Evolutionary conservation across 2,113 vertebrate genomes (phyloP).

Genomic region (Calyptommatus sinebrachiatus): DNA sequence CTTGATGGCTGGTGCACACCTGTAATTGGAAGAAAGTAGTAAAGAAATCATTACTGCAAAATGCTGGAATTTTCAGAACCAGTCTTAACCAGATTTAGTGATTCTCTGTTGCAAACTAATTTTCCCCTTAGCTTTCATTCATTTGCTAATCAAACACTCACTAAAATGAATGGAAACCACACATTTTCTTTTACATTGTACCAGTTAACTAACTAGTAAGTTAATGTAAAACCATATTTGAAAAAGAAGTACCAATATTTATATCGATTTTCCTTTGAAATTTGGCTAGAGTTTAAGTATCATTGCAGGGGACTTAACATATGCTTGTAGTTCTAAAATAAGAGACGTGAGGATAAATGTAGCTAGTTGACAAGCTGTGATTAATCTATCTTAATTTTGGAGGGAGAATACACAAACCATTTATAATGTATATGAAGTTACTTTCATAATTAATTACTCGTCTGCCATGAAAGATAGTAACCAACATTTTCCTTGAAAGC

Average conservation of each 20-base stretch:
- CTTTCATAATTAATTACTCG: not conserved
- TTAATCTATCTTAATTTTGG: not conserved
- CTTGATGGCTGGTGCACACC: not conserved
- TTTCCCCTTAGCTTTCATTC: not conserved
- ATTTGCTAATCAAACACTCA: not conserved
- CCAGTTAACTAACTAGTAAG: not conserved
- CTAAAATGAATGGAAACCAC: not conserved
- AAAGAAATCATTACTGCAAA: not conserved
- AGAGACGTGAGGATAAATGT: not conserved
- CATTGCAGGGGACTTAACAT: not conserved
- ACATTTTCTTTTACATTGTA: not conserved
- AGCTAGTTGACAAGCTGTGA: not conserved
- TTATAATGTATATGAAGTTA: not conserved
- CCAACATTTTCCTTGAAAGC: not conserved
- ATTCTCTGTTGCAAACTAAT: not conserved
- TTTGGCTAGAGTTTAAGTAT: not conserved
- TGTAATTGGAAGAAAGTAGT: not conserved
- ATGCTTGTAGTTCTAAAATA: not conserved
- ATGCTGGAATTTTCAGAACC: not conserved
- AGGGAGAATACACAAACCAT: too few species aligned
- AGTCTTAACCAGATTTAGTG: conserved; percentile 1
- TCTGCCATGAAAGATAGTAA: not conserved
- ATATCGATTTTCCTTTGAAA: not conserved
- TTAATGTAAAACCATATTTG: not conserved
- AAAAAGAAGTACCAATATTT: not conserved